Evolutionary conservation across 2,888 invertebrate species (phyloP), one percentile per base, ranked within the genome.

Genomic region (Drosophila mimetica): DNA sequence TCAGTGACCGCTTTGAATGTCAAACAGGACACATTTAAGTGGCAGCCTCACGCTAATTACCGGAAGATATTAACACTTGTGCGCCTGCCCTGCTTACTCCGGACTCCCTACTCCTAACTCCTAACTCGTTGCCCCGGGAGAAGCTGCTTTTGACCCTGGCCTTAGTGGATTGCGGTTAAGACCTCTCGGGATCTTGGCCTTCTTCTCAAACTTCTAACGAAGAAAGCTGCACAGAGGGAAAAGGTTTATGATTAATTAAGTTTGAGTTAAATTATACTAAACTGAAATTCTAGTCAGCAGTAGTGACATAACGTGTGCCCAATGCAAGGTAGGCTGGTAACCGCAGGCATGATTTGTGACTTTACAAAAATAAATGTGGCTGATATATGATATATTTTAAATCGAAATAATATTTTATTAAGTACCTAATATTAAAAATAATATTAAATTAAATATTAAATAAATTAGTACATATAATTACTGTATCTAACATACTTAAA

Each of bases 1-100:
- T 73, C 81, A 72, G 71, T 70, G 64, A 72, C 73, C 75, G 85
- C 83, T 85, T 86, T 86, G 87, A 84, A 83, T 83, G 81, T 86
- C 87, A 83, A 78, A 69, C 70, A 72, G 74, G 53, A 75, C 71
- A 79, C 64, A 77, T 72, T 73, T 75, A 77, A 86, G 79, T 82
- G 84, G 75, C 76, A 81, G 75, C 80, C 79, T 77, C 74, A 77
- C 74, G 86, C 81, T 86, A 83, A 83, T 83, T 86, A 90, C 88
- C 89, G 80, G 80, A 86, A 89, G 86, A 84, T 84, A 88, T 90
- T 90, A 89, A 85, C 88, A 89, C 89, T 89, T 89, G 77, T 71
- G 74, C 59, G 60, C 48, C 51, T 51, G 50, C 66, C 44, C 30
- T 36, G 57, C 57, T 18, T 22, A 11, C 55, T 54, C n/a, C 25